Conservation (phyloP, 2,113 vertebrate species). For the Trochalopteron elliotii region DNA sequence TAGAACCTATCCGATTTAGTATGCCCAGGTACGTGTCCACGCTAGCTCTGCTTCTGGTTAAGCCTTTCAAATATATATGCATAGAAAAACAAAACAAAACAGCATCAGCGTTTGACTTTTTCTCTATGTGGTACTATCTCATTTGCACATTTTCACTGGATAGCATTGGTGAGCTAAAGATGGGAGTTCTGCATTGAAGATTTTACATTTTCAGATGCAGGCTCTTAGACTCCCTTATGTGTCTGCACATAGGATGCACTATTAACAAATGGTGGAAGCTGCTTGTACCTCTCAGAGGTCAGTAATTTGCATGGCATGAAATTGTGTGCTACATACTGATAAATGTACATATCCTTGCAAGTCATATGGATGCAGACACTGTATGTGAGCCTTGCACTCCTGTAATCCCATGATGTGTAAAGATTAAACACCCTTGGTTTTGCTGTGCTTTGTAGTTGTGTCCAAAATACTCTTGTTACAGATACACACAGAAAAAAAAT, state of each 20-base stretch:
- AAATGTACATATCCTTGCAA: background rate
- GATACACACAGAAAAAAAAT: background rate
- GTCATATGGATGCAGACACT: background rate
- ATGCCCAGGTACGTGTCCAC: background rate
- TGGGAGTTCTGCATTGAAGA: background rate
- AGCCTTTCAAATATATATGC: background rate
- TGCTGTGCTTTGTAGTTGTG: background rate
- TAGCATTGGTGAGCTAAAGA: background rate
- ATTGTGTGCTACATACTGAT: background rate
- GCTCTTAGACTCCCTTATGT: background rate
- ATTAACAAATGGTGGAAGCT: background rate
- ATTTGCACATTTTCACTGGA: background rate
- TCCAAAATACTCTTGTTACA: background rate
- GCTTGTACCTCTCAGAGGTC: background rate
- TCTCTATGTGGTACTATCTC: fast-evolving
- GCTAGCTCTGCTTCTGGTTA: background rate
- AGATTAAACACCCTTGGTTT: background rate
- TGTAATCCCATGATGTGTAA: background rate
- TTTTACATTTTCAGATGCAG: background rate
- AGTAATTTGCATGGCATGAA: background rate
- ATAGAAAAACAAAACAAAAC: background rate
- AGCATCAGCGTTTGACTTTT: background rate
- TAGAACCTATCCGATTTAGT: background rate
- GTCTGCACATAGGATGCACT: fast-evolving
- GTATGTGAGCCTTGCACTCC: background rate